Conservation (phyloP, 64 coral and sea anemone genomes). For the Astreopora myriophthalma region DNA sequence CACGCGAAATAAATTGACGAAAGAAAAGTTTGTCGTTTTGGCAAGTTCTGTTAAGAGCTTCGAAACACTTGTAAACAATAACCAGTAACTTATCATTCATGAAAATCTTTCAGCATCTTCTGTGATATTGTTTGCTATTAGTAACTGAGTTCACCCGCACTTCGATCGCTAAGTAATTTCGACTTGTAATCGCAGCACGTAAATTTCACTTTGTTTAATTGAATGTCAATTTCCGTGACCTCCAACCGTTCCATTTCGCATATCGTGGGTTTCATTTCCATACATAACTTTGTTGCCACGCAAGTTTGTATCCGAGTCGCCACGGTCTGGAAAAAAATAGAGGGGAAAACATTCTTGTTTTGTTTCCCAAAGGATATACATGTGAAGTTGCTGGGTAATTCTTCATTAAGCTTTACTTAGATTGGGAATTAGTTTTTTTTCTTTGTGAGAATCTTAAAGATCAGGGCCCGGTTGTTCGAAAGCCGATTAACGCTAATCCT, state of each 20-base stretch:
- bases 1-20: neutral
- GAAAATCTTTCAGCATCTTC: neutral
- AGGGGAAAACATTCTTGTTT: too few relatives aligned
- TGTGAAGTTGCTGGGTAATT: too few relatives aligned
- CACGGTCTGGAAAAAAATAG: too few relatives aligned
- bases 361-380: too few relatives aligned
- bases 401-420: too few relatives aligned
- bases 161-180: neutral
- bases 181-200: neutral
- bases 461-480: too few relatives aligned
- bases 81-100: neutral
- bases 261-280: neutral
- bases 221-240: neutral
- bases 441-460: too few relatives aligned
- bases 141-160: neutral
- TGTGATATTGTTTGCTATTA: neutral
- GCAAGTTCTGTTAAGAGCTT: neutral
- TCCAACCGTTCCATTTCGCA: too few relatives aligned
- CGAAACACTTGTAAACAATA: neutral
- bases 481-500: too few relatives aligned
- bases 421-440: too few relatives aligned
- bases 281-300: constrained; percentile 4
- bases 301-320: too few relatives aligned
- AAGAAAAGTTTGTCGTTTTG: neutral
- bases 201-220: neutral